Evolutionary conservation across 2,888 invertebrate genomes (phyloP).

Genomic region (Dasysyrphus tricinctus): DNA sequence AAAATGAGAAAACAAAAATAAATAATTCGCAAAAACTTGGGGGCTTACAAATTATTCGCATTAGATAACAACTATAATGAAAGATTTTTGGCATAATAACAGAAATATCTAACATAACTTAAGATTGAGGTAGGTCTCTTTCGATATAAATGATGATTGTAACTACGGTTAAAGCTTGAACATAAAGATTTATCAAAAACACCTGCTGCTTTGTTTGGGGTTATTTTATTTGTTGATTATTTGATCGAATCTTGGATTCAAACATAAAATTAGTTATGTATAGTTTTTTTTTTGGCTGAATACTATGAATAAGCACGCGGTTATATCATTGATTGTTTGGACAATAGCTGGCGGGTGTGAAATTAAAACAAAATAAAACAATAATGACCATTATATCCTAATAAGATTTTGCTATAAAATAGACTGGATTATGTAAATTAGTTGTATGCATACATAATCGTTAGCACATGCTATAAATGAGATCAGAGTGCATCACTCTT

Average conservation of each 20-base stretch:
- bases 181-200: conserved; percentile 5
- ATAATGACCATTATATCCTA: neutral
- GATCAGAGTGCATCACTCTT: neutral
- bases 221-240: neutral
- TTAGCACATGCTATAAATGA: neutral
- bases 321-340: conserved; percentile 5
- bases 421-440: conserved; percentile 6
- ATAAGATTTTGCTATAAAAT: neutral
- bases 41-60: neutral
- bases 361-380: conserved; percentile 2
- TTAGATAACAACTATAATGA: conserved; percentile 10
- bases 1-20: conserved; percentile 22
- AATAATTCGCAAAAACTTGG: neutral
- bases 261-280: neutral
- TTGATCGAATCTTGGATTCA: neutral
- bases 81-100: neutral
- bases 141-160: neutral
- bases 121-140: conserved; percentile 15
- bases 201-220: neutral
- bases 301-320: neutral
- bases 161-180: neutral
- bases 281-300: neutral
- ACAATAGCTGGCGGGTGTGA: neutral
- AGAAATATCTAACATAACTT: neutral
- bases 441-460: neutral